Evolutionary conservation across 2,113 vertebrate species (phyloP), one percentile per base, ranked within the genome.

Genomic region (Engystomops pustulosus): DNA sequence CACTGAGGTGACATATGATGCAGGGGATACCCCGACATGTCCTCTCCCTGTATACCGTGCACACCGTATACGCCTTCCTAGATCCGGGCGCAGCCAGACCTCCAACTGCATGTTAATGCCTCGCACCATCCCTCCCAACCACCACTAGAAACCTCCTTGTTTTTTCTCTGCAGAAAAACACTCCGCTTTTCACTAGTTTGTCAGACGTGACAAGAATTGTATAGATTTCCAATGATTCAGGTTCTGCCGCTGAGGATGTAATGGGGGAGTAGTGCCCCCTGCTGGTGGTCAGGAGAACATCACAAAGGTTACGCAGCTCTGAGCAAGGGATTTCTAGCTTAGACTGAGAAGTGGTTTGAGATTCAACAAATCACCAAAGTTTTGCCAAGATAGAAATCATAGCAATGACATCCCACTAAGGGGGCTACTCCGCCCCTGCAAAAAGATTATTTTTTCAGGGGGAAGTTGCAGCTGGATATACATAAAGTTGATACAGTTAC

Each of bases 121-220:
- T 65, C 38, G n/a, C 76, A 14, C 30, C n/a, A 17, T 72, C n/a
- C 68, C 36, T 69, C 62, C 45, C 65, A 23, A 4, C 36, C 27
- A 4, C 36, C 27, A 25, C 44, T 69, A 15, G 65, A 81, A 53
- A 36, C 79, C 67, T 34, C 65, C 18, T 53, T 38, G 32, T 71
- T 53, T 55, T 41, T 27, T 36, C 55, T 47, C 71, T 83, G 81
- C 71, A 76, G 41, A 65, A 76, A 83, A 67, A 83, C 71, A 76
- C 71, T 83, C 71, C 81, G 70, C 58, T 83, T 76, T 83, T 65
- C 71, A 49, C 10, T 34, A 65, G 25, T 83, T 76, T 75, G 23
- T 49, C 44, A 51, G 70, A 83, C 81, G 81, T 83, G 81, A 83
- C 30, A 51, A 53, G 70, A 83, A 83, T 83, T 17, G 23, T 76